Evolutionary conservation across 1,140 invertebrate species (phyloP), one percentile per base, ranked within the genome.

Genomic region (Tachypleus tridentatus): DNA sequence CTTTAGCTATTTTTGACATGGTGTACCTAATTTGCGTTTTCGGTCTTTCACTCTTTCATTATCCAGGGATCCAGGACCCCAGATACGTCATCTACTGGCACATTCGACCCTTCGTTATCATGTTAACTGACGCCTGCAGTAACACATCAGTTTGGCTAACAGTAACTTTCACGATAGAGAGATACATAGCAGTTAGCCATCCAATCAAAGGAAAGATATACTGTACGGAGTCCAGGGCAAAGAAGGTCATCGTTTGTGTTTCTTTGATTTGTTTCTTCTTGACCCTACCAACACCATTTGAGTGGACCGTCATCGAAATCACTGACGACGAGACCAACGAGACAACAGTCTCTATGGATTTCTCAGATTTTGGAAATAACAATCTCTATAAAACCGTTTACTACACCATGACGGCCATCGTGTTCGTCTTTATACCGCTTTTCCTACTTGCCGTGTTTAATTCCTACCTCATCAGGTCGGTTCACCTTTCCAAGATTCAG

Each of bases 71-170:
- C 8, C 74, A 80, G 58, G 73, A 77, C 29, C 68, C 70, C 48
- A 73, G 63, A 4, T 72, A 77, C n/a, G 81, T 78, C 67, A 80
- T 77, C 29, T 85, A 85, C 74, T 81, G 80, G 73, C 75, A 79
- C 50, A 76, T 78, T 64, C 74, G 75, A 54, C 79, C 79, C 3
- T 80, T 83, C 65, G 82, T 76, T 4, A 74, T 82, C 48, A 84
- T 84, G 80, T 73, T 86, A 53, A 80, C 81, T 7, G 85, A 87
- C 74, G 80, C 83, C 47, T 80, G 82, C 64, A 83, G 82, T 68
- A 86, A 84, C 74, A 84, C 84, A 54, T 87, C 85, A 49, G 85
- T 87, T 56, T 89, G 87, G 86, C 76, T 89, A 60, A 88, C 86
- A 52, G 86, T 88, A 4, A 84, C 85, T 50, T 89, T 89, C 73